Base-by-base conservation (phyloP, 2,888 invertebrate species). In the Hirtodrosophila histrioides region DNA sequence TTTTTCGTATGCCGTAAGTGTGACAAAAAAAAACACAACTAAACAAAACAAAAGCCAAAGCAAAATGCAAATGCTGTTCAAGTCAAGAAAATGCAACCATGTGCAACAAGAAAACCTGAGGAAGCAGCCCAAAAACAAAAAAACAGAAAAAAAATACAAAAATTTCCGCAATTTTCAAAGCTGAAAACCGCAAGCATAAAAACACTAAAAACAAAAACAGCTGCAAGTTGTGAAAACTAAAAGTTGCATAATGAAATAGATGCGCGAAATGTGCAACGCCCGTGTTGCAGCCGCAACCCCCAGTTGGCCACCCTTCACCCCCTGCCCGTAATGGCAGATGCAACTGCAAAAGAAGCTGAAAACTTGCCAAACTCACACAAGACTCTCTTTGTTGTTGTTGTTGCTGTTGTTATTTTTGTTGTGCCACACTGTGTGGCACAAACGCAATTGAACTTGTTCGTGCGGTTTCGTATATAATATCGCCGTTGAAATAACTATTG, bases 201-300 rank as follows among this genome's bases (percentile, higher is more conserved):
- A 69, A 49, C 29, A 73, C 55, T 41, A 36, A 57, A 33, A 61
- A 44, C 11, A 17, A 40, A 55, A 57, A 60, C 36, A 55, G 11
- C 27, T 65, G 78, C 73, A 75, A 73, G 70, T 78, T 78, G 75
- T 77, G 74, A 82, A 81, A 76, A 83, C 81, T 68, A 49, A 70
- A 67, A 61, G 85, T 83, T 83, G 64, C 84, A 84, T 83, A 84
- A 86, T 86, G 87, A 80, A 85, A 87, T 86, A 70, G 87, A 87
- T 85, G 85, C 85, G 87, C 87, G 78, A 85, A 82, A 80, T 75
- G 78, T 82, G 82, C 84, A 86, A 82, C 73, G 68, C 67, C 76
- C 63, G 57, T 57, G 65, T 33, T 27, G 45, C 64, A 50, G 56
- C 36, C 46, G 9, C 53, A 7, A 11, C 41, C 4, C 33, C 31